Evolutionary conservation across 2,888 invertebrate species (phyloP).

Genomic region (Drosophila nigritarsus): DNA sequence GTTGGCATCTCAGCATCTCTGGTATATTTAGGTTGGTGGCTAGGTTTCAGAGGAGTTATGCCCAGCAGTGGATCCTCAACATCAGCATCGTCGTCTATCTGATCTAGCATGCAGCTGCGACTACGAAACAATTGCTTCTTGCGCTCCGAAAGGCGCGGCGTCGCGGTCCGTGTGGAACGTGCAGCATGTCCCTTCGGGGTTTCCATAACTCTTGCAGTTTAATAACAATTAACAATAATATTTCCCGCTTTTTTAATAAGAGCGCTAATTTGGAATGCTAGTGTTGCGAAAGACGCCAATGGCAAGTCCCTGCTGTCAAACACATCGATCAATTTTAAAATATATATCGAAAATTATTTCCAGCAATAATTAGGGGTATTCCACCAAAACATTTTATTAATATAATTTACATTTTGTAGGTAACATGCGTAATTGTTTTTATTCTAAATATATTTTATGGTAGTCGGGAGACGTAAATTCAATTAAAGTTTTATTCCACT

Average conservation of each 20-base stretch:
- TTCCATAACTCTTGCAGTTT: conserved; percentile 73
- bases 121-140: conserved; percentile 87
- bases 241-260: conserved; percentile 70
- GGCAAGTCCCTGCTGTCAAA: neutral
- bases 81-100: conserved; percentile 64
- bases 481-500: neutral
- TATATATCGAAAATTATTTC: neutral
- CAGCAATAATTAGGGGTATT: neutral
- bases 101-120: conserved; percentile 34
- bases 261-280: conserved; percentile 40
- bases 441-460: neutral
- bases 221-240: conserved; percentile 38
- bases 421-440: neutral
- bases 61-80: conserved; percentile 69
- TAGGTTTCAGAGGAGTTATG: conserved; percentile 61
- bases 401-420: neutral
- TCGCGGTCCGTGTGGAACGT: conserved; percentile 81
- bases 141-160: conserved; percentile 88
- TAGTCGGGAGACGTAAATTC: neutral
- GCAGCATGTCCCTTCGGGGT: conserved; percentile 75
- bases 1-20: conserved; percentile 31
- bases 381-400: neutral
- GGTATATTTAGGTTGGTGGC: conserved; percentile 13
- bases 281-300: conserved; percentile 32
- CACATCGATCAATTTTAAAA: neutral